A percentile compares a stretch with the other conserved stretches of the same genome.
phyloP scores from a whole-genome alignment of 1,140 invertebrate genomes.

The Sinonovacula constricta region DNA sequence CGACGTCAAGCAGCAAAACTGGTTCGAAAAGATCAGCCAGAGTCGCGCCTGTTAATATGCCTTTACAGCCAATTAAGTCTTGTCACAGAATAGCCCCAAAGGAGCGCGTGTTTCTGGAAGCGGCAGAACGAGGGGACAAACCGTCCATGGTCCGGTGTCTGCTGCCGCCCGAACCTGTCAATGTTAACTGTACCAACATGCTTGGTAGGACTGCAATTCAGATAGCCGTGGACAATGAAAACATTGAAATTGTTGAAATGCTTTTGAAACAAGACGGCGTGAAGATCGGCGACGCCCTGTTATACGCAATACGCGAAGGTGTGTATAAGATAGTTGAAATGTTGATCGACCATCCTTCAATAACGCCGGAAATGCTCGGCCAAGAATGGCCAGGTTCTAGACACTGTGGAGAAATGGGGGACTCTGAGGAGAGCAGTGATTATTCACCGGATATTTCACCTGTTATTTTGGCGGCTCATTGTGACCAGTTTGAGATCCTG shows the following conservation, averaged over 20 bases:
- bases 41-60: constrained; percentile 62
- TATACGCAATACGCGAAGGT: constrained; percentile 78
- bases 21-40: constrained; percentile 36
- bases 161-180: constrained; percentile 78
- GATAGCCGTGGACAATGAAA: constrained; percentile 78
- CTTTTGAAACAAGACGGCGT: constrained; percentile 73
- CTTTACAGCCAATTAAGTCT: constrained; percentile 72
- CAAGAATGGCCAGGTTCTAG: constrained; percentile 70
- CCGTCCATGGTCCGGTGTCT: constrained; percentile 81
- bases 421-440: constrained; percentile 69
- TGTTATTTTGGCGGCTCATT: constrained; percentile 76
- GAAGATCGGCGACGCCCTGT: constrained; percentile 77
- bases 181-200: constrained; percentile 82
- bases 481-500: constrained; percentile 78
- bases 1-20: constrained; percentile 58
- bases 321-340: constrained; percentile 83
- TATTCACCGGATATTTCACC: constrained; percentile 76
- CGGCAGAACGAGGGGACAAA: constrained; percentile 81
- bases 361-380: constrained; percentile 71
- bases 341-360: constrained; percentile 81
- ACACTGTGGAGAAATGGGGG: constrained; percentile 46
- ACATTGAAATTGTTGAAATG: constrained; percentile 75
- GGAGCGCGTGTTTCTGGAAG: constrained; percentile 81
- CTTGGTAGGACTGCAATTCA: constrained; percentile 82
- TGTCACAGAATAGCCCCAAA: constrained; percentile 78